phyloP scores from a whole-genome alignment of 1,140 invertebrate genomes.

The Laupala kohalensis region DNA sequence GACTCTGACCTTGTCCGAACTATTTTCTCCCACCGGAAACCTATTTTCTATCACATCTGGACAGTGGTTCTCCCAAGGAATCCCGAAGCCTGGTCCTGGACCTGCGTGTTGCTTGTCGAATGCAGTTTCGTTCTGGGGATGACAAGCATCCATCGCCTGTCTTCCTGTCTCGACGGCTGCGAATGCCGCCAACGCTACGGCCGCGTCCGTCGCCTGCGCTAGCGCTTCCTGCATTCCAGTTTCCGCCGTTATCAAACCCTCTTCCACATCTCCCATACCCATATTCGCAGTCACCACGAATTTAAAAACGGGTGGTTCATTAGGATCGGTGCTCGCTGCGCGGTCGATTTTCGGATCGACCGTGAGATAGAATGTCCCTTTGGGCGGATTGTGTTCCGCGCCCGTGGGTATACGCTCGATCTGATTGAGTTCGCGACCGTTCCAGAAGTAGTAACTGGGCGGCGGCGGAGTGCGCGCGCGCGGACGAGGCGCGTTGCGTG shows the following conservation, averaged over 20 bases:
- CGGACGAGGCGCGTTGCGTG: conserved; percentile 21
- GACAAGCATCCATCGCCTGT: no score
- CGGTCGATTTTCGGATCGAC: background rate
- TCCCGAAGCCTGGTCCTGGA: no score
- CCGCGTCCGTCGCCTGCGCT: background rate
- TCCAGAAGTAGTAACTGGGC: background rate
- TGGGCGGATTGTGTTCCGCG: background rate
- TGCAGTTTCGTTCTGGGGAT: no score
- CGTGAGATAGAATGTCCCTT: background rate
- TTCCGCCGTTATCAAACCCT: background rate
- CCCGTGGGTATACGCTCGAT: background rate
- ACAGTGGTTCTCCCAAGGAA: no score
- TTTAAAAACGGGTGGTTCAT: no score
- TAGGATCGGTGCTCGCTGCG: background rate
- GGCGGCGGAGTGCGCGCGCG: no score
- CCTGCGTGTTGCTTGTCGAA: no score
- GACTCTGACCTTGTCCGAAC: no score
- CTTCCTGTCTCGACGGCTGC: no score
- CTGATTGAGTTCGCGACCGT: background rate
- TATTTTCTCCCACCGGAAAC: no score
- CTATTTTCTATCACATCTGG: no score
- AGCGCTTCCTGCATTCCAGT: background rate
- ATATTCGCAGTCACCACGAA: background rate
- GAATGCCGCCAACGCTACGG: background rate
- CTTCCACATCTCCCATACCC: background rate